Evolutionary conservation across 2,888 invertebrate species (phyloP).

Genomic region (Eucera pruinosa): DNA sequence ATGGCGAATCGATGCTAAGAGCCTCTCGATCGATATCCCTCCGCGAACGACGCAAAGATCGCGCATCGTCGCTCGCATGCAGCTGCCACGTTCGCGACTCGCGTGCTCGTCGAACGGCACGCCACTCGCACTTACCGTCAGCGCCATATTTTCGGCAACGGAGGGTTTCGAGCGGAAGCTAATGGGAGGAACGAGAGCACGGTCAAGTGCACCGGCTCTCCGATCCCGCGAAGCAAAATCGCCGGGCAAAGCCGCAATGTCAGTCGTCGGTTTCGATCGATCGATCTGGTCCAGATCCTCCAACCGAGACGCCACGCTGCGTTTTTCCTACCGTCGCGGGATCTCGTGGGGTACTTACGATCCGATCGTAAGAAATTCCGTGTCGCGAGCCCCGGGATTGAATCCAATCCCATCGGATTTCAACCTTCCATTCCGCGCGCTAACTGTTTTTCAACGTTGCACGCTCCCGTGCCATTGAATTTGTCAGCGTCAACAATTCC

Average conservation of each 20-base stretch:
- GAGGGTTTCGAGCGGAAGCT: slow-evolving; percentile 18
- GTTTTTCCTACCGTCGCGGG: slow-evolving; percentile 5
- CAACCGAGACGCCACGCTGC: slow-evolving; percentile 7
- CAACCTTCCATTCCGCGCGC: background rate
- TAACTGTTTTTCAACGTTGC: background rate
- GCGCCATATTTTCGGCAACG: slow-evolving; percentile 28
- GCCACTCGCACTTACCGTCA: slow-evolving; percentile 7
- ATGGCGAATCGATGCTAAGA: slow-evolving; percentile 16
- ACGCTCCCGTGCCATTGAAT: background rate
- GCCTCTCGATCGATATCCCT: background rate
- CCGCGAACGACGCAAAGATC: too few species aligned
- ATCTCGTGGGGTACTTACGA: background rate
- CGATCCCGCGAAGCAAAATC: slow-evolving; percentile 21
- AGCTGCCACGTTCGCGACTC: slow-evolving; percentile 6
- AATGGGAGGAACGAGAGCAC: slow-evolving; percentile 22
- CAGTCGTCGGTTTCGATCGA: slow-evolving; percentile 31
- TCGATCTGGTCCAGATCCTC: slow-evolving; percentile 30
- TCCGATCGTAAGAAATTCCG: slow-evolving; percentile 18
- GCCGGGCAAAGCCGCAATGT: slow-evolving; percentile 21
- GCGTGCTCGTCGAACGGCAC: slow-evolving; percentile 17
- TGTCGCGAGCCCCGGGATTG: background rate
- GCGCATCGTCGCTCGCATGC: background rate
- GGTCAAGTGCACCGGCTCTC: slow-evolving; percentile 27
- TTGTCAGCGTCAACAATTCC: background rate
- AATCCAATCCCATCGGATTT: background rate